Base-by-base conservation (phyloP, 2,888 invertebrate species). In the Drosophila kokeensis region DNA sequence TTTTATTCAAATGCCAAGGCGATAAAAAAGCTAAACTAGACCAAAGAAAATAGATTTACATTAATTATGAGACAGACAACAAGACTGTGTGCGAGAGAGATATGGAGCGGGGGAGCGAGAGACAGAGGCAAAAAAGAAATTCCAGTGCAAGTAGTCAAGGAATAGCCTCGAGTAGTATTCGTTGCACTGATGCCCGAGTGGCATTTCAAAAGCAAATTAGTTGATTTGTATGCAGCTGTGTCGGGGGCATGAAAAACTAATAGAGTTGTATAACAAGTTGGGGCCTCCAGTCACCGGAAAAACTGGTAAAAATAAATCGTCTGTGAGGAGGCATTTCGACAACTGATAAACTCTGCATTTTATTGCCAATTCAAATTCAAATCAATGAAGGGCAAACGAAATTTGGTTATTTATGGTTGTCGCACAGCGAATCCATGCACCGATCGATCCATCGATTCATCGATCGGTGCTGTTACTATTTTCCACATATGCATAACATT, bases 221-320 rank as follows among this genome's bases (percentile, higher is more conserved):
- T 80, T 83, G 83, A 88, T 85, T 85, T 83, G 81, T 87, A 85
- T 87, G 85, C 84, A 77, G 61, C 66, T 59, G 54, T 24, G 63
- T 0, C 53, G 48, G 54, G 40, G 30, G 58, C 64, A 65, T 58
- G 79, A 55, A 64, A 85, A 88, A 75, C 83, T 86, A 88, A 85
- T 85, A 85, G 88, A 85, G 85, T 88, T 85, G 85, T 88, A 80
- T 88, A 86, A 88, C 88, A 76, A 82, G 82, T 86, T 75, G 27
- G 61, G 45, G 21, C n/a, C 42, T 29, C 13, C 29, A 54, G 53
- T 60, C 52, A 72, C 57, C 50, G 69, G 70, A 69, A 68, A 79
- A 86, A 83, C 83, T 80, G 73, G 81, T 57, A 73, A 70, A 83
- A 70, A 60, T 70, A 77, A 78, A 79, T 75, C 60, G 78, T 57